Percentiles rank a stretch among this genome's conserved stretches.
phyloP scores from a whole-genome alignment of 2,888 invertebrate species.

The Catocala sponsa region DNA sequence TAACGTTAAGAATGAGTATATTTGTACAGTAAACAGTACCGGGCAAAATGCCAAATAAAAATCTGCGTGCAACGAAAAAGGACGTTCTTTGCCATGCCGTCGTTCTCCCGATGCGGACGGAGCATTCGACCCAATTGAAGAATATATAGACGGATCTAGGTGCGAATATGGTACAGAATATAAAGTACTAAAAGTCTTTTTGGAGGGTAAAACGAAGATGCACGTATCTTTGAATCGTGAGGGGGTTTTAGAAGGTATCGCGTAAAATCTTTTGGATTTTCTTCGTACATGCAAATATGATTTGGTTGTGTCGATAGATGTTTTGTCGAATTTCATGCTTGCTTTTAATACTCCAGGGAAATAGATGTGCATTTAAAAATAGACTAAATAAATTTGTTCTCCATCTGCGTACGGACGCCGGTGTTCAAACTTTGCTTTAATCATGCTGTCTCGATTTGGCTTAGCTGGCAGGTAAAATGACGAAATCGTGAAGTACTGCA shows the following conservation, averaged over 20 bases:
- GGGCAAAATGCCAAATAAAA: slow-evolving; percentile 50
- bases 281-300: background rate
- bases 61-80: slow-evolving; percentile 29
- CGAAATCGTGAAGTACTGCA: no score
- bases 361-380: no score
- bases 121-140: slow-evolving; percentile 28
- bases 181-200: slow-evolving; percentile 13
- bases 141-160: slow-evolving; percentile 5
- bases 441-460: no score
- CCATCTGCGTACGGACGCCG: no score
- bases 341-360: no score
- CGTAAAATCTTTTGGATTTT: slow-evolving; percentile 4
- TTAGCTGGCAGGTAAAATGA: no score
- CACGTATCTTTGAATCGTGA: slow-evolving; percentile 14
- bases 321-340: background rate
- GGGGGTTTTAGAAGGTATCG: slow-evolving; percentile 7
- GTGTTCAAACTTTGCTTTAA: no score
- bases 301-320: background rate
- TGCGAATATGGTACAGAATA: slow-evolving; percentile 14
- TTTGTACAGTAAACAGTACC: slow-evolving; percentile 32
- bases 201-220: slow-evolving; percentile 12
- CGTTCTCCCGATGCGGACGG: slow-evolving; percentile 14
- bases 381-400: no score
- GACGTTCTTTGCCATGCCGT: slow-evolving; percentile 2
- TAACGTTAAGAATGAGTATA: slow-evolving; percentile 36